phyloP scores from a whole-genome alignment of 2,113 vertebrate species.

The Setophaga kirtlandii region DNA sequence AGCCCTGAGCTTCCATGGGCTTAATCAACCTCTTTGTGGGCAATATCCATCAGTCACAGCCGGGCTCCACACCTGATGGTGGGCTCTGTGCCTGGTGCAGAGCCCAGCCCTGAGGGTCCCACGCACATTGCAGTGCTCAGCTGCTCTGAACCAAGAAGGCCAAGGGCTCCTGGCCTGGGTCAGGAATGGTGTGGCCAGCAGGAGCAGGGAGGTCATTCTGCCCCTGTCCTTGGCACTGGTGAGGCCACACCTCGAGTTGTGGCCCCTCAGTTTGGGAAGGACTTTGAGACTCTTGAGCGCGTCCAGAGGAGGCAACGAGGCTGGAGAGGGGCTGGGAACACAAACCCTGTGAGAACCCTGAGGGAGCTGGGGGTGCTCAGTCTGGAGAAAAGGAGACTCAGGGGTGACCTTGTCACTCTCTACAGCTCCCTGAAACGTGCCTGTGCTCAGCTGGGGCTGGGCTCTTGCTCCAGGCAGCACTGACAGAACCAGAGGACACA shows the following conservation, averaged over 20 bases:
- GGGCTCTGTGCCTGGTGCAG: background rate
- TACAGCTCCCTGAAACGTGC: background rate
- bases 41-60: background rate
- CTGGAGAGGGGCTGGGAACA: background rate
- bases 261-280: background rate
- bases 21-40: background rate
- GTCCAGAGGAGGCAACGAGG: fast-evolving
- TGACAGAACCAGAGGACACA: background rate
- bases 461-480: background rate
- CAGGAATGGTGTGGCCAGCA: background rate
- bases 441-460: background rate
- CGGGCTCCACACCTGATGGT: background rate
- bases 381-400: background rate
- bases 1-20: background rate
- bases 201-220: background rate
- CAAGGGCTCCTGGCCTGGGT: background rate
- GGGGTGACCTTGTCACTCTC: background rate
- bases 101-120: background rate
- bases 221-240: background rate
- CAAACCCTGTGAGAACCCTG: background rate
- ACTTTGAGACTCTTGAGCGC: fast-evolving
- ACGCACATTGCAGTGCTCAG: fast-evolving
- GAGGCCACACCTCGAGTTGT: fast-evolving
- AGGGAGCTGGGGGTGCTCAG: background rate
- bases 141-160: background rate